phyloP scores from a whole-genome alignment of 2,797 vertebrate species.

The Tenualosa ilisha region DNA sequence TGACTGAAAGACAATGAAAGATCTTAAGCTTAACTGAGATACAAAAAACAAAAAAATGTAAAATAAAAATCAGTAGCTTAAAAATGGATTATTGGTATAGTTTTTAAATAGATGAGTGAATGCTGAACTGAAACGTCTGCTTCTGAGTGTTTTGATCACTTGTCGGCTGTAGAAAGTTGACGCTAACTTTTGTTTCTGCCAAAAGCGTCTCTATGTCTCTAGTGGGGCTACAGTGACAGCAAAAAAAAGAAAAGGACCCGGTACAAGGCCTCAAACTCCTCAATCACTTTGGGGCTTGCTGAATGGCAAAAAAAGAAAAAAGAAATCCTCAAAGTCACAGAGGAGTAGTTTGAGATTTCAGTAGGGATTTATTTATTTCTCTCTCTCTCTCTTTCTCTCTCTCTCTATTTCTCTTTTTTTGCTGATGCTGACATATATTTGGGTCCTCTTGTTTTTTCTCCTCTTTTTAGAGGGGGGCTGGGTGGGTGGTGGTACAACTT shows the following conservation, averaged over 20 bases:
- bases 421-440: constrained; percentile 38
- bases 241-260: neutral
- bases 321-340: neutral
- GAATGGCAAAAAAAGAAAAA: neutral
- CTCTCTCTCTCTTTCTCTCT: too few relatives aligned
- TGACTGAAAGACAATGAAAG: too few relatives aligned
- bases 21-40: too few relatives aligned
- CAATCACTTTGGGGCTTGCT: neutral
- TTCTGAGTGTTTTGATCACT: neutral
- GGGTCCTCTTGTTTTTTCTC: constrained; percentile 32
- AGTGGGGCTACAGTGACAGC: neutral
- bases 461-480: neutral
- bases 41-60: too few relatives aligned
- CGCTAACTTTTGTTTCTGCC: neutral
- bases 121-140: neutral
- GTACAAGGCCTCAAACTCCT: neutral
- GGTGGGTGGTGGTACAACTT: constrained; percentile 29
- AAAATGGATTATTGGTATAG: too few relatives aligned
- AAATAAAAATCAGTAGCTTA: neutral
- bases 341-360: neutral
- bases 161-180: neutral
- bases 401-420: neutral
- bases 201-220: neutral
- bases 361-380: neutral
- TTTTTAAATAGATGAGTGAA: neutral